Percentiles rank a stretch among this genome's conserved stretches.
phyloP scores from a whole-genome alignment of 1,140 invertebrate genomes.

The Drosophila kikkawai region DNA sequence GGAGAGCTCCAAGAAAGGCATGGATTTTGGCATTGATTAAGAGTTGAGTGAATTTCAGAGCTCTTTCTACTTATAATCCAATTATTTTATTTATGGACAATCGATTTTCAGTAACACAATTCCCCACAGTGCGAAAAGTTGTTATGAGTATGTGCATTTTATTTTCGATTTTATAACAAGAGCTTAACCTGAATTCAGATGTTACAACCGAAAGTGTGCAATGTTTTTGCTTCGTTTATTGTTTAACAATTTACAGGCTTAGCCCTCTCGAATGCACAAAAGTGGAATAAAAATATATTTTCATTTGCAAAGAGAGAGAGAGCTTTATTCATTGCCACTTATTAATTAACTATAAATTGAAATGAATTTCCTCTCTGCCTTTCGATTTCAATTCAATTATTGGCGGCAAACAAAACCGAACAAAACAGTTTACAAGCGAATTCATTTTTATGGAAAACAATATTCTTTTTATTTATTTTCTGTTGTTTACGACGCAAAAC shows the following conservation, averaged over 20 bases:
- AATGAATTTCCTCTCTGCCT: constrained; percentile 34
- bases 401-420: constrained; percentile 55
- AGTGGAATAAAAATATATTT: constrained; percentile 46
- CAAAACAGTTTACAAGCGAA: constrained; percentile 60
- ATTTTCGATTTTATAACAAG: constrained; percentile 25
- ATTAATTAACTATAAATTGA: constrained; percentile 68
- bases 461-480: constrained; percentile 23
- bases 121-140: constrained; percentile 1
- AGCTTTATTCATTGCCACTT: constrained; percentile 48
- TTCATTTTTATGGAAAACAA: constrained; percentile 63
- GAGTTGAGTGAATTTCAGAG: neutral
- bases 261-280: constrained; percentile 14
- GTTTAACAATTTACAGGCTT: constrained; percentile 53
- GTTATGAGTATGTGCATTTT: constrained; percentile 22
- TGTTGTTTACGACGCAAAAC: constrained; percentile 23
- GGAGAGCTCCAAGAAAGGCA: neutral
- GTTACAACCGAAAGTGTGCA: constrained; percentile 6
- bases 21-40: constrained; percentile 1
- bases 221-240: constrained; percentile 40
- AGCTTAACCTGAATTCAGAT: constrained; percentile 35
- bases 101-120: constrained; percentile 13
- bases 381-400: constrained; percentile 66
- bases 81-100: constrained; percentile 4
- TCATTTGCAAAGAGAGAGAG: constrained; percentile 13
- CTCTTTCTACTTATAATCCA: neutral